These are phyloP conservation scores for Notodonta ziczac DNA, from an alignment of 2,888 invertebrate species.

Conservation along the genomic window DNA sequence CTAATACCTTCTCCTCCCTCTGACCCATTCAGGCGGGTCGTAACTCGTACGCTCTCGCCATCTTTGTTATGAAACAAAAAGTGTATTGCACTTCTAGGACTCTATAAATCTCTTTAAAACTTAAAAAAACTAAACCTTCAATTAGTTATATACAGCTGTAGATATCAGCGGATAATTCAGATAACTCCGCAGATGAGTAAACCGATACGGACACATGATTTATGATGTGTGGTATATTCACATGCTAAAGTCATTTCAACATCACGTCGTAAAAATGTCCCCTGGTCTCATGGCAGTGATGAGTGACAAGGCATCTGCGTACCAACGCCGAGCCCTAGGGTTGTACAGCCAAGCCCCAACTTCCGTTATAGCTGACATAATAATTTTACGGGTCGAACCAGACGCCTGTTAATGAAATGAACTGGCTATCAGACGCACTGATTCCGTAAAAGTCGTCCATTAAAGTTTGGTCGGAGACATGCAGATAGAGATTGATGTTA, in stretches of 20 bases:
- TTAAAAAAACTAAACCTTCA: not conserved
- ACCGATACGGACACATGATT: constrained; percentile 2
- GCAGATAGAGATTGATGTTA: not conserved
- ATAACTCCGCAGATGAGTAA: not conserved
- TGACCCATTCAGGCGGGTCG: too few relatives aligned
- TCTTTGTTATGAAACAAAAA: too few relatives aligned
- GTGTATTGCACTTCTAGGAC: too few relatives aligned
- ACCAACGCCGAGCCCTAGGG: constrained; percentile 29
- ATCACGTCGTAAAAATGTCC: constrained; percentile 23
- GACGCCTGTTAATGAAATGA: constrained; percentile 29
- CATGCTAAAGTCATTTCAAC: constrained; percentile 2
- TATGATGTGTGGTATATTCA: not conserved
- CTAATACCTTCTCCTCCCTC: too few relatives aligned
- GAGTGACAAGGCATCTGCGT: constrained; percentile 30
- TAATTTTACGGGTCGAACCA: constrained; percentile 39
- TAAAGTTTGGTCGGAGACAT: not conserved
- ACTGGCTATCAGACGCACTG: constrained; percentile 18
- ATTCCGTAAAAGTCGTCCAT: constrained; percentile 8
- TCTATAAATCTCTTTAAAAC: too few relatives aligned
- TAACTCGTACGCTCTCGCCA: too few relatives aligned
- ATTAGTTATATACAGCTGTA: not conserved
- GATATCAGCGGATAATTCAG: not conserved
- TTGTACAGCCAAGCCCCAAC: constrained; percentile 31
- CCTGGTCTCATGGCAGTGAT: constrained; percentile 18
- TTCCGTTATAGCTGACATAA: constrained; percentile 37